Evolutionary conservation across 23 tunicate species (phyloP).

Genomic region (Phallusia fumigata): DNA sequence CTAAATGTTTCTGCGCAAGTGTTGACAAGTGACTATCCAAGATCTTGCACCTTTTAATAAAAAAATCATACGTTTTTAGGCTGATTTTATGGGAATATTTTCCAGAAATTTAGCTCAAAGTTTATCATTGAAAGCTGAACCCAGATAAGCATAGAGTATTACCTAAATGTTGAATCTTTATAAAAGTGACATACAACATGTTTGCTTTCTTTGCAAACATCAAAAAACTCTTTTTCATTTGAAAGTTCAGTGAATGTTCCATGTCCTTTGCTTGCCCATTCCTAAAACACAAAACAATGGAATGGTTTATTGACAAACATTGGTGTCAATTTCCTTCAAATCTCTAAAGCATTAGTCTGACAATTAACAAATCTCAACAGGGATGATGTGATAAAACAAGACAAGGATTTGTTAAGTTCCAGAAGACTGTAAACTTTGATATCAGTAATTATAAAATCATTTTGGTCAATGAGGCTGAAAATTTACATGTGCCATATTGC

Average conservation of each 20-base stretch:
- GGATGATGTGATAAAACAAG: no score
- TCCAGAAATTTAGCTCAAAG: no score
- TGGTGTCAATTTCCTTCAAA: no score
- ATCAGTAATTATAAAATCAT: no score
- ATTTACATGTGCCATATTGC: no score
- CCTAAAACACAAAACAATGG: slow-evolving; percentile 65
- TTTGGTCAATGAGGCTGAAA: no score
- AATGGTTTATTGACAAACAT: no score
- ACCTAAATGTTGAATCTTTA: slow-evolving; percentile 81
- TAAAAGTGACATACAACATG: slow-evolving; percentile 95
- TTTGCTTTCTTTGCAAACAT: slow-evolving; percentile 86
- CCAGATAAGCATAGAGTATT: background rate
- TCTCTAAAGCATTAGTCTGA: no score
- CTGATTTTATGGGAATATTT: background rate
- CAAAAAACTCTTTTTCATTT: slow-evolving; percentile 98
- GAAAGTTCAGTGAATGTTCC: slow-evolving; percentile 83
- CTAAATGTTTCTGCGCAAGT: slow-evolving; percentile 84
- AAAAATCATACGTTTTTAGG: background rate
- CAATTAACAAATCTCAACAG: no score
- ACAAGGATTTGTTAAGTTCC: no score
- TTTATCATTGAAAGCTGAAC: background rate
- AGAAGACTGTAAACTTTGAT: no score
- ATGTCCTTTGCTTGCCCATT: slow-evolving; percentile 94
- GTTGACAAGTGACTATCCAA: slow-evolving; percentile 80
- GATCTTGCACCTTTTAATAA: slow-evolving; percentile 66